Evolutionary conservation across 23 tunicate species (phyloP), one percentile per base, ranked within the genome.

Genomic region (Halocynthia roretzi): DNA sequence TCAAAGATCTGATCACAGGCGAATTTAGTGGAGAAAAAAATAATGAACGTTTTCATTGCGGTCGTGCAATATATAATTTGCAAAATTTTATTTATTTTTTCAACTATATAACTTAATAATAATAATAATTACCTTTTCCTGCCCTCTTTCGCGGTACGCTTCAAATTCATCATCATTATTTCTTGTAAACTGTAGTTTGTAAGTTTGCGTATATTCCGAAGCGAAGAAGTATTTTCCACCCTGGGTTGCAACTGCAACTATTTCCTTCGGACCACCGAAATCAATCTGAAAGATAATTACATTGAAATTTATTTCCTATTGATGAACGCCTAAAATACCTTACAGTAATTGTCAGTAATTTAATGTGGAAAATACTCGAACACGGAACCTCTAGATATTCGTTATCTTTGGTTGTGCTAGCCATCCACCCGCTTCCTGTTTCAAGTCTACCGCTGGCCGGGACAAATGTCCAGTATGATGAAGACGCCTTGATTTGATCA

Each of bases 161-260:
- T 11, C 11, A 40, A 80, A 69, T 19, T 23, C 48, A 8, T 76
- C 83, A 20, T 52, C 44, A 31, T 31, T 31, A 31, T 31, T 31
- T 31, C 44, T 31, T 31, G 44, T 31, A 31, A 31, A 31, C 40
- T 52, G 51, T 8, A 80, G 53, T 53, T 54, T 20, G 56, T 52
- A 80, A 11, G 31, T 80, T 10, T 52, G 69, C 23, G 70, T 76
- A 50, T 52, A 80, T 11, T 68, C 70, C 10, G 52, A 11, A 7
- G 52, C 8, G 64, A 80, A 68, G 67, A 68, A 55, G 52, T 80
- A 80, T 6, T n/a, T 68, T 8, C 11, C 19, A 8, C 83, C 83
- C 44, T 80, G 83, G 31, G 83, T 80, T 2, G 62, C 83, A n/a
- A 80, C 70, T 54, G 73, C 72, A n/a, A n/a, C 20, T 12, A 80